Base-by-base conservation (phyloP, 1,140 invertebrate genomes). In the Drosophila sp. region DNA sequence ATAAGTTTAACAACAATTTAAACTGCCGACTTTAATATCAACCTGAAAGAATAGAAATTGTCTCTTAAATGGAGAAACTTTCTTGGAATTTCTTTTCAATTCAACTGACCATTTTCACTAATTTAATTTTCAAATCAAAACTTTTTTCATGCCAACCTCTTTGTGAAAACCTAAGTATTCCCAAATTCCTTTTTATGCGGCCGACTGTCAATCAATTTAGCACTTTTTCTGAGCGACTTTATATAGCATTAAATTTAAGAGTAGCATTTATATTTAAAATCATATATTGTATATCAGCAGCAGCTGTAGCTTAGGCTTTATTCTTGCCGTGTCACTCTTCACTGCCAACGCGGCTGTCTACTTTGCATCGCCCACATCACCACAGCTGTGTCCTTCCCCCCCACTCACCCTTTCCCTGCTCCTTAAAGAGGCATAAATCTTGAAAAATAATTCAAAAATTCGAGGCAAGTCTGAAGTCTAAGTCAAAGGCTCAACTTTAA, bases 361-460 rank as follows among this genome's bases (percentile, higher is more conserved):
- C 45, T 38, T 56, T 54, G 40, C 46, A 38, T 64, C 59, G 11
- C 41, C 50, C 41, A 43, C 38, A 13, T 72, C 69, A 66, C 66
- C 69, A 66, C 66, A 34, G 16, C 41, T 56, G 9, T 48, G 16
- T 25, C 29, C 14, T 27, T 25, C 29, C 14, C 25, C 25, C 13
- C 18, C 13, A 11, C 27, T 6, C 46, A 29, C 11, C 18, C 13
- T 40, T 43, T 13, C 21, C 32, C n/a, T 9, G 7, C 32, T 16
- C 27, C 58, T 6, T 16, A 16, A 18, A 43, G 16, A 13, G 45
- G 53, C 62, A 72, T 72, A 72, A 72, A 72, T 66, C 69, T 65
- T 57, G 45, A 54, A 46, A 58, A 38, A 66, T 69, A 69, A 69
- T 72, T 66, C 69, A 58, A 66, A 66, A 66, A 66, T 72, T 72